phyloP scores from a whole-genome alignment of 53 echinoderm and acorn worm species.

The Hippasteria phrygiana region DNA sequence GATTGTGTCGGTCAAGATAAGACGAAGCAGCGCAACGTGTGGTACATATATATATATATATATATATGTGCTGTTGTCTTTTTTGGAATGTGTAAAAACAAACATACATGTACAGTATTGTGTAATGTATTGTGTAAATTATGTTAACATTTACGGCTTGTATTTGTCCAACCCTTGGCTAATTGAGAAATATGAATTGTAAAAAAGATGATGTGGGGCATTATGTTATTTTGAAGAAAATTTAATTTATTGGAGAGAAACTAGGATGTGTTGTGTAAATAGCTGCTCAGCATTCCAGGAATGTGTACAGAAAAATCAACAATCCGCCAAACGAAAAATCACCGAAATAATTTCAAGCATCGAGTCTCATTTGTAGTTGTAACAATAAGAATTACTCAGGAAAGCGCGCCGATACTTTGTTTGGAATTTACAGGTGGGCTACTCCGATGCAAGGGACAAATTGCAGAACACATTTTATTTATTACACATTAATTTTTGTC shows the following conservation, averaged over 20 bases:
- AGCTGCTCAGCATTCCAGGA: constrained; percentile 30
- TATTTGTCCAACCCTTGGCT: background rate
- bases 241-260: constrained; percentile 30
- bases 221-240: background rate
- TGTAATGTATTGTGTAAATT: constrained; percentile 36
- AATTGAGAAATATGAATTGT: background rate
- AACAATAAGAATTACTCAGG: constrained; percentile 12
- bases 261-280: constrained; percentile 35
- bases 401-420: background rate
- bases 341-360: background rate
- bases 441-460: background rate
- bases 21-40: constrained; percentile 5
- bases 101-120: constrained; percentile 42
- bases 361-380: background rate
- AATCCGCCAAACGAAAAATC: background rate
- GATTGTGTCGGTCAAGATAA: background rate
- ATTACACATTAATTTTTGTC: background rate
- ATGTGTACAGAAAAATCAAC: background rate
- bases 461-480: background rate
- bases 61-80: too few species aligned
- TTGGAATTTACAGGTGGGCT: background rate
- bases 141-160: background rate
- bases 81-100: constrained; percentile 8
- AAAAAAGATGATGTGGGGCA: background rate
- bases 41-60: constrained; percentile 3